Percentiles rank a stretch among this genome's conserved stretches.
These are phyloP conservation scores for Pholis gunnellus DNA, from an alignment of 2,113 vertebrate genomes.

Conservation along the genomic window DNA sequence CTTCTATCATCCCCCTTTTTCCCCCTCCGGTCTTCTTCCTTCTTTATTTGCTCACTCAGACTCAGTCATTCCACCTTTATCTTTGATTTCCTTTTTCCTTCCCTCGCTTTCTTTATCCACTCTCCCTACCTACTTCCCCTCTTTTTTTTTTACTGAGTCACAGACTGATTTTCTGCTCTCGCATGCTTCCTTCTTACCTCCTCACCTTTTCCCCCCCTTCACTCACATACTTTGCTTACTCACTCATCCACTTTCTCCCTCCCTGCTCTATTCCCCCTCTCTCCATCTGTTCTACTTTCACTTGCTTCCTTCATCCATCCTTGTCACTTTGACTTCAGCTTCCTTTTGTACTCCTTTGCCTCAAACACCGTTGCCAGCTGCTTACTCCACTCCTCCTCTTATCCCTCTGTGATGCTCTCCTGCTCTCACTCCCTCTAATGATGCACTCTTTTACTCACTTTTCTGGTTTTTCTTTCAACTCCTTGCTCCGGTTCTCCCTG, in stretches of 20 bases:
- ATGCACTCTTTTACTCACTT: constrained; percentile 40
- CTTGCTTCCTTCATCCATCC: constrained; percentile 55
- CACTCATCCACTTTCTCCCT: constrained; percentile 1
- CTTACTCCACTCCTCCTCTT: constrained; percentile 23
- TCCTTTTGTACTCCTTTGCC: constrained; percentile 47
- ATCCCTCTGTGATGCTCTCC: constrained; percentile 43
- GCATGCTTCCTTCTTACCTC: not conserved
- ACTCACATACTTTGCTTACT: not conserved
- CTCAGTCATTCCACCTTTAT: not conserved
- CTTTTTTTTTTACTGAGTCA: not conserved
- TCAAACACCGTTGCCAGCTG: constrained; percentile 49
- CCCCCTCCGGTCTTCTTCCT: not conserved
- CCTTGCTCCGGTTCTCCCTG: constrained; percentile 11
- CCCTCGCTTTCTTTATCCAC: too few relatives aligned
- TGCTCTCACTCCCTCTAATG: constrained; percentile 41
- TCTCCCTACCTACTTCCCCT: too few relatives aligned
- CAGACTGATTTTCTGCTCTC: constrained; percentile 7
- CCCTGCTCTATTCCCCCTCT: not conserved
- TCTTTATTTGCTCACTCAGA: not conserved
- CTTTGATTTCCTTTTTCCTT: not conserved
- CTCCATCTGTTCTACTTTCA: constrained; percentile 58
- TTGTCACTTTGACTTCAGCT: constrained; percentile 62
- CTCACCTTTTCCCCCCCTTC: not conserved
- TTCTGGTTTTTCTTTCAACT: constrained; percentile 16
- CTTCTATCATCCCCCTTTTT: not conserved